Conservation (phyloP, 2,113 vertebrate genomes). For the Vidua chalybeata region DNA sequence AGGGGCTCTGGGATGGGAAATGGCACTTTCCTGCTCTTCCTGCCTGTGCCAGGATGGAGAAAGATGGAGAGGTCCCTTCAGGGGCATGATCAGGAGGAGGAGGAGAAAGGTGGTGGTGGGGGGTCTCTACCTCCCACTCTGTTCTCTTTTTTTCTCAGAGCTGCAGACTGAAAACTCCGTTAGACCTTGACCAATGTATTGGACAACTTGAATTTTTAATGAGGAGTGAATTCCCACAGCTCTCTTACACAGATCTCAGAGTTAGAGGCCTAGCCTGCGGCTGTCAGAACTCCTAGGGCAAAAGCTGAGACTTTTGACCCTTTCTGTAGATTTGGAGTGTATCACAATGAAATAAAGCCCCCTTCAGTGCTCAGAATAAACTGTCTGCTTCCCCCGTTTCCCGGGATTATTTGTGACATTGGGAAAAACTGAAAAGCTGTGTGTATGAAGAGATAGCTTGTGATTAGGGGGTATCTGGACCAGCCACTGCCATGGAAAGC, state of each 20-base stretch:
- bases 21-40: background rate
- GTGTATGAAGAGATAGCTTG: background rate
- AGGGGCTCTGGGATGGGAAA: background rate
- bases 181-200: background rate
- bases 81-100: background rate
- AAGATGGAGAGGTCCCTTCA: background rate
- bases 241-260: background rate
- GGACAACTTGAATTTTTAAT: slow-evolving; percentile 51
- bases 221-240: background rate
- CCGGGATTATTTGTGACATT: background rate
- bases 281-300: slow-evolving; percentile 15
- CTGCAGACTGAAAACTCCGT: background rate
- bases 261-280: background rate
- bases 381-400: background rate
- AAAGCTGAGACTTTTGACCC: slow-evolving; percentile 38
- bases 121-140: background rate
- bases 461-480: background rate
- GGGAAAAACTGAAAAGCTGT: background rate
- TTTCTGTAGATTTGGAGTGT: background rate
- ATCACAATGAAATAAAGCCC: background rate
- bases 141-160: background rate
- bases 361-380: background rate
- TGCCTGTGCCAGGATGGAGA: background rate
- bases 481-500: background rate
- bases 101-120: background rate